Base-by-base conservation (phyloP, 2,888 invertebrate species). In the Drosophila austrosaltans region DNA sequence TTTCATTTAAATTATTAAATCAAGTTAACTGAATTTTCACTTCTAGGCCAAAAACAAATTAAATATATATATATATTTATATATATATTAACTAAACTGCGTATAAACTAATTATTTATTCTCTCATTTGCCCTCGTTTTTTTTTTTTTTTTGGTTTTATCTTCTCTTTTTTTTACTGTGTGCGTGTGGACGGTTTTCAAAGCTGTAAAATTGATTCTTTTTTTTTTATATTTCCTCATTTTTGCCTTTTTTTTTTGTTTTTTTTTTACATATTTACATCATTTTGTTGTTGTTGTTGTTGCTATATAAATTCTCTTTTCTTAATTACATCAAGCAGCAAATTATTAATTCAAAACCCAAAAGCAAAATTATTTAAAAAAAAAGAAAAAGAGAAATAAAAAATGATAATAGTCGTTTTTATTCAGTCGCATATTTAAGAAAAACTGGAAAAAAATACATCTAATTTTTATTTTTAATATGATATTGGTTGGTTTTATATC, bases 171-270 rank as follows among this genome's bases (percentile, higher is more conserved):
- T 53, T 73, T 48, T 66, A 64, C 86, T 87, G 85, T 85, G 87
- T 87, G 85, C 87, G 86, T 87, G 85, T 85, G 85, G 85, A 85
- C 85, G 85, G 85, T 87, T 79, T 85, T 85, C 85, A 85, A 85
- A 85, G 85, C 85, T 85, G 86, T 85, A 85, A 81, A 57, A 87
- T 87, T 84, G 84, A 86, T 83, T 84, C 79, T 78, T 68, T 75
- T 66, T 75, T 62, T 75, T 62, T 75, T 69, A 65, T 63, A 59
- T 48, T 44, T 59, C 36, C 39, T 32, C 40, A 62, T 75, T 53
- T 57, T 66, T 67, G 39, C 30, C 39, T 70, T 39, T 39, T 3
- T 73, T 53, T 65, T 57, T 42, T 32, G 63, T 62, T 40, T 59
- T 61, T 63, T 74, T 61, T 78, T 69, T 81, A 72, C 72, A 77